Evolutionary conservation across 2,888 invertebrate genomes (phyloP).

Genomic region (Eupithecia tripunctaria): DNA sequence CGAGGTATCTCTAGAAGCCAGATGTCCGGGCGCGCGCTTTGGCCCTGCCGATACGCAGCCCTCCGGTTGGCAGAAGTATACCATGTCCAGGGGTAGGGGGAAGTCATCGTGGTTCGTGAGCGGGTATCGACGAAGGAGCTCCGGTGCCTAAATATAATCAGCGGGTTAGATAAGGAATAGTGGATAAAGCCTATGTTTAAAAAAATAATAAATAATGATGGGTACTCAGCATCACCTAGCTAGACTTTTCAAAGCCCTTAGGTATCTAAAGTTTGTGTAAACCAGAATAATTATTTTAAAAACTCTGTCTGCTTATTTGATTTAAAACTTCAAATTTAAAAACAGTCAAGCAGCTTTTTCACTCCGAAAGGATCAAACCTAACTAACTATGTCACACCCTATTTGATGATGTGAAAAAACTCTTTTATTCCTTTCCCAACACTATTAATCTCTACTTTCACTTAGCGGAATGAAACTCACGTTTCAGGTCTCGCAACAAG

Average conservation of each 20-base stretch:
- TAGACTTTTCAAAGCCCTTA: no score
- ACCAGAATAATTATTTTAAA: no score
- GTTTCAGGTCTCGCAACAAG: not conserved
- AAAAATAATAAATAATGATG: not conserved
- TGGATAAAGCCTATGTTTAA: no score
- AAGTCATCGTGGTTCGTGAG: constrained; percentile 98
- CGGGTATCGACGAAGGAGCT: constrained; percentile 97
- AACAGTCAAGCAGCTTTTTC: no score
- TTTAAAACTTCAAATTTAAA: no score
- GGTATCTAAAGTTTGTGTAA: no score
- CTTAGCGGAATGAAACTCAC: not conserved
- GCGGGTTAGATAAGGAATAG: not conserved
- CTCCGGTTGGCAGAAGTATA: constrained; percentile 99
- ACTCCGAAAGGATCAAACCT: no score
- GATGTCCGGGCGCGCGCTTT: constrained; percentile 84
- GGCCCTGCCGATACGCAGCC: constrained; percentile 97
- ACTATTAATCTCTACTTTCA: not conserved
- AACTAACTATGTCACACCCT: no score
- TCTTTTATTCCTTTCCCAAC: not conserved
- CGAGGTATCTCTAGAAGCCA: constrained; percentile 92
- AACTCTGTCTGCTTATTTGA: no score
- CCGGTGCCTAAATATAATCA: constrained; percentile 89
- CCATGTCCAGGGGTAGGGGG: constrained; percentile 98
- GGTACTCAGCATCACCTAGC: not conserved
- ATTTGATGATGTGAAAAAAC: not conserved